phyloP scores from a whole-genome alignment of 2,888 invertebrate species.

The Dicycla oo region DNA sequence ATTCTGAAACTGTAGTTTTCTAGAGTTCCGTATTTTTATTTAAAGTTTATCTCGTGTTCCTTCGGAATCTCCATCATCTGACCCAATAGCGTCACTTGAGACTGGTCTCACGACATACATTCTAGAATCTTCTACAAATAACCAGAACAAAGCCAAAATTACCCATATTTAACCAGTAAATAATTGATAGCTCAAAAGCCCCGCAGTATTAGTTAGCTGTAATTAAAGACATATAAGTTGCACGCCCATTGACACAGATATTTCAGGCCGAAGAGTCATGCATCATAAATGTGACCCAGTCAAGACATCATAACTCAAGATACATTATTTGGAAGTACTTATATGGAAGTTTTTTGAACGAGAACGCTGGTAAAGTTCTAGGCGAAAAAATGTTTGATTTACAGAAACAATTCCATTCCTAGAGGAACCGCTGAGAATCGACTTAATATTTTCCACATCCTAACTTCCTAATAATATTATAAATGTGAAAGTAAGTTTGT shows the following conservation, averaged over 20 bases:
- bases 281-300: conserved; percentile 68
- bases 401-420: not conserved
- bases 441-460: too few relatives aligned
- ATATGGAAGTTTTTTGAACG: not conserved
- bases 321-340: not conserved
- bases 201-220: conserved; percentile 23
- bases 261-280: conserved; percentile 57
- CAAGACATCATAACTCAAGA: conserved; percentile 13
- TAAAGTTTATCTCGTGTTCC: not conserved
- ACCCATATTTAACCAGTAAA: conserved; percentile 21
- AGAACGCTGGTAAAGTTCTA: not conserved
- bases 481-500: too few relatives aligned
- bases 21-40: not conserved
- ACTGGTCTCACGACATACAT: not conserved
- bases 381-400: not conserved
- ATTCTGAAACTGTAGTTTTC: too few relatives aligned
- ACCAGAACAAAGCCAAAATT: not conserved
- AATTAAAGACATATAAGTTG: conserved; percentile 56
- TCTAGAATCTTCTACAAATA: not conserved
- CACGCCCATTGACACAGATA: conserved; percentile 57
- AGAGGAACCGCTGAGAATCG: not conserved
- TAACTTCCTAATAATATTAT: too few relatives aligned
- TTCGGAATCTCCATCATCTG: too few relatives aligned
- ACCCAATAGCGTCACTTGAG: not conserved
- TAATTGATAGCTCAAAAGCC: conserved; percentile 22